phyloP scores from a whole-genome alignment of 2,113 vertebrate species.

The Dromiciops gliroides region DNA sequence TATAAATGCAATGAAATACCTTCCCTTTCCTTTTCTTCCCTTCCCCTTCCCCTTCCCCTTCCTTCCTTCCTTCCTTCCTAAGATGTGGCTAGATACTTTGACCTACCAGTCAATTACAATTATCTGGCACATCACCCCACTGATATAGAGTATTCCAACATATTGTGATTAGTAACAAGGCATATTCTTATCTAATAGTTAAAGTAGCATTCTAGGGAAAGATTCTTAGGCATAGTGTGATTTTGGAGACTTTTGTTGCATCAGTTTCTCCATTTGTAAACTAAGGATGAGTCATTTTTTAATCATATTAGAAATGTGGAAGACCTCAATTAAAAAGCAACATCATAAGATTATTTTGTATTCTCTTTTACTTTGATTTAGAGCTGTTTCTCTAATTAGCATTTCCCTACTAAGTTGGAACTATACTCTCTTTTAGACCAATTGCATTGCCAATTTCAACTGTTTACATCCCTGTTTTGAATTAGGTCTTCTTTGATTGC shows the following conservation, averaged over 20 bases:
- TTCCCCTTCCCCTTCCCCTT: no score
- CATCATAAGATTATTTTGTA: neutral
- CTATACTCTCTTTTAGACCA: conserved; percentile 44
- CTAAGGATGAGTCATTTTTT: conserved; percentile 8
- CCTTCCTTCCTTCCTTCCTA: neutral
- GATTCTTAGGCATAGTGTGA: neutral
- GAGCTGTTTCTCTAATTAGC: neutral
- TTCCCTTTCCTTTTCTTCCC: neutral
- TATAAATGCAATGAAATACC: neutral
- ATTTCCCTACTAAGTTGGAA: conserved; percentile 33
- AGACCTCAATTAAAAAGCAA: conserved; percentile 41
- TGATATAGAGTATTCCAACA: neutral
- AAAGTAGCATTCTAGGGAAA: neutral
- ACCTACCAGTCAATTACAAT: neutral
- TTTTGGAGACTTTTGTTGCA: conserved; percentile 45
- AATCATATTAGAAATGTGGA: conserved; percentile 43
- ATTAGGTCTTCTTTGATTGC: conserved; percentile 69
- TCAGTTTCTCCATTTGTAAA: conserved; percentile 48
- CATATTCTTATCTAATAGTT: conserved; percentile 1
- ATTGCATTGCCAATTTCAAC: conserved; percentile 51
- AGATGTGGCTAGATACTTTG: neutral
- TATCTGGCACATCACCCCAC: neutral
- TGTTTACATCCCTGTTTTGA: conserved; percentile 68
- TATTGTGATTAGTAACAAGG: no score
- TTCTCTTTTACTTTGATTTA: neutral